Evolutionary conservation across 2,797 vertebrate genomes (phyloP).

Genomic region (Psittacula derbiana): DNA sequence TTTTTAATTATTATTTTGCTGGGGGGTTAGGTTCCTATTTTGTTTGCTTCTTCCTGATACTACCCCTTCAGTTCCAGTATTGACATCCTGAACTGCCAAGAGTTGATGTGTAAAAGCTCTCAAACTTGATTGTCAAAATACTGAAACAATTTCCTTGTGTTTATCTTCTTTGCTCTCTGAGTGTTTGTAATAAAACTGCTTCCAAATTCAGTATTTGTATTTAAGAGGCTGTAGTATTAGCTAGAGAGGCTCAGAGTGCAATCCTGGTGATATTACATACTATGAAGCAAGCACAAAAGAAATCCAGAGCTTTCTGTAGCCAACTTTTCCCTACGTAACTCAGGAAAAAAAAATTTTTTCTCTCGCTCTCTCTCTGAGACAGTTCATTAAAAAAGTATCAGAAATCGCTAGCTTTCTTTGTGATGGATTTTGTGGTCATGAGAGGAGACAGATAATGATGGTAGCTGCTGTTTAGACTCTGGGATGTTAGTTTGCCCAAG

Average conservation of each 20-base stretch:
- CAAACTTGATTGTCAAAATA: slow-evolving; percentile 26
- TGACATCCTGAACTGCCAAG: background rate
- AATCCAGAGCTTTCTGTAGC: background rate
- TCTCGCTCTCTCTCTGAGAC: background rate
- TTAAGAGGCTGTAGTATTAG: slow-evolving; percentile 30
- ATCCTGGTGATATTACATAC: background rate
- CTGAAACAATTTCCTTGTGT: slow-evolving; percentile 44
- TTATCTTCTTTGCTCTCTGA: background rate
- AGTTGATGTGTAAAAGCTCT: background rate
- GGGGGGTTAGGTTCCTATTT: background rate
- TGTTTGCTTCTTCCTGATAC: background rate
- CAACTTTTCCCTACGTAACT: background rate
- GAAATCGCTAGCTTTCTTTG: background rate
- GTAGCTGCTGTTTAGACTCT: slow-evolving; percentile 8
- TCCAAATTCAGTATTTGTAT: slow-evolving; percentile 43
- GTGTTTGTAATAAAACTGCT: slow-evolving; percentile 24
- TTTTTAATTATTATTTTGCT: background rate
- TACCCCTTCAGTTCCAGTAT: background rate
- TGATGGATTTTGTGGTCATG: slow-evolving; percentile 24
- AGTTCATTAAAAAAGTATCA: slow-evolving; percentile 60
- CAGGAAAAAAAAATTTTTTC: background rate
- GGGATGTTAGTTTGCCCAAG: background rate
- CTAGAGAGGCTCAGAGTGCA: slow-evolving; percentile 15
- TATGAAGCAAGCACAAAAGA: slow-evolving; percentile 17
- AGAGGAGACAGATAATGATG: slow-evolving; percentile 13